Percentiles rank a stretch among this genome's conserved stretches.
Conservation (phyloP, 2,113 vertebrate species). For the Mungos mungo region DNA sequence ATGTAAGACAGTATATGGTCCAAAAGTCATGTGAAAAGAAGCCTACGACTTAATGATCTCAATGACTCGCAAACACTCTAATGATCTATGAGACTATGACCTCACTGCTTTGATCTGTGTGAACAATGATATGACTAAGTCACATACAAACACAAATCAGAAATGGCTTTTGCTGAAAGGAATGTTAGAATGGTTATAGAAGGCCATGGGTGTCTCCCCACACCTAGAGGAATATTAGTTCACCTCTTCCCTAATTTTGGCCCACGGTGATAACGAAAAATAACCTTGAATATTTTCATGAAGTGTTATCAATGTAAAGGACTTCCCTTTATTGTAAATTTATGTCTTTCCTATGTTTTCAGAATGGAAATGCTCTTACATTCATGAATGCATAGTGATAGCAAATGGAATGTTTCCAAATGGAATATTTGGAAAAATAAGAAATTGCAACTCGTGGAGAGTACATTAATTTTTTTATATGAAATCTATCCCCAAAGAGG, state of each 20-base stretch:
- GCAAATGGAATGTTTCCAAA: not conserved
- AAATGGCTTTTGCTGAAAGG: conserved; percentile 16
- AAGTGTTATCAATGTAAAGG: not conserved
- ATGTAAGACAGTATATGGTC: not conserved
- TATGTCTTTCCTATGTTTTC: not conserved
- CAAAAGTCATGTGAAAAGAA: not conserved
- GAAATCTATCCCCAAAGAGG: not conserved
- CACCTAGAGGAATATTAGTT: not conserved
- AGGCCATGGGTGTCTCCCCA: not conserved
- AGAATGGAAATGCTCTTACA: not conserved
- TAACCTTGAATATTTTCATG: not conserved
- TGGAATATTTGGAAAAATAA: not conserved
- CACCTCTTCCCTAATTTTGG: not conserved
- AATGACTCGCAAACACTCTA: not conserved
- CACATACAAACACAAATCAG: not conserved
- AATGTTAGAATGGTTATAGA: not conserved
- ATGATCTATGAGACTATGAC: not conserved
- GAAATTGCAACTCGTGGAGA: not conserved
- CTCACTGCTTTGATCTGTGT: not conserved
- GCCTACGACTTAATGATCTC: not conserved
- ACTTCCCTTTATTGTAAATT: not conserved
- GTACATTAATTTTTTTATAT: not conserved
- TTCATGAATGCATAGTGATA: not conserved
- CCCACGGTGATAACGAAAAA: not conserved
- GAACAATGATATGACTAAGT: not conserved